Evolutionary conservation across 2,113 vertebrate genomes (phyloP).

Genomic region (Eupsittula cactorum): DNA sequence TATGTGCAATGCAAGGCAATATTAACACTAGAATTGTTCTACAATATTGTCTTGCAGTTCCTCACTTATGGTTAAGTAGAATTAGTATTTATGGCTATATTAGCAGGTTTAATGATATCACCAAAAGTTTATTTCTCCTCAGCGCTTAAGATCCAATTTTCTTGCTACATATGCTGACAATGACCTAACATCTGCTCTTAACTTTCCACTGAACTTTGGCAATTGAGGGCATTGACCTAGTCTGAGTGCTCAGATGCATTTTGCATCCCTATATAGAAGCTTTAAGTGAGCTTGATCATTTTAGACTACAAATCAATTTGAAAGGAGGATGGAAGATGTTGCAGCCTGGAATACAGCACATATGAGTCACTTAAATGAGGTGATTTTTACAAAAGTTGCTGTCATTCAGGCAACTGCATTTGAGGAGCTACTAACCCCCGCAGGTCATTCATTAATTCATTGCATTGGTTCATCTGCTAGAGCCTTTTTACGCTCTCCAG

Average conservation of each 20-base stretch:
- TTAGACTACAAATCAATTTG: slow-evolving; percentile 31
- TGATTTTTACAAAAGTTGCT: slow-evolving; percentile 7
- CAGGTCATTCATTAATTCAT: background rate
- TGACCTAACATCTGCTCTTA: background rate
- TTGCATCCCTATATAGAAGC: slow-evolving; percentile 11
- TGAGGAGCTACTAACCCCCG: background rate
- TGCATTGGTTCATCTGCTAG: background rate
- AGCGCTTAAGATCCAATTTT: background rate
- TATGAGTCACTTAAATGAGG: background rate
- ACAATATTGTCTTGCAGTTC: background rate
- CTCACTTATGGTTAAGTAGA: background rate
- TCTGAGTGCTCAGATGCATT: background rate
- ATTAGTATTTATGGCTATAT: background rate
- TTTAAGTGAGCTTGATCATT: slow-evolving; percentile 29
- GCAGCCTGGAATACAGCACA: background rate
- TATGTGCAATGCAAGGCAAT: background rate
- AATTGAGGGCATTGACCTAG: slow-evolving; percentile 55
- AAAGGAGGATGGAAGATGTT: background rate
- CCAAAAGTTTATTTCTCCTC: background rate
- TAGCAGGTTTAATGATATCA: background rate
- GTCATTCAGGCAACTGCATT: background rate
- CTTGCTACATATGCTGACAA: background rate
- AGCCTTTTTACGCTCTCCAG: background rate
- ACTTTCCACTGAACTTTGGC: background rate
- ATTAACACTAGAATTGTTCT: background rate